Conservation (phyloP, 1,140 invertebrate genomes). For the Philopotamus ludificatus region DNA sequence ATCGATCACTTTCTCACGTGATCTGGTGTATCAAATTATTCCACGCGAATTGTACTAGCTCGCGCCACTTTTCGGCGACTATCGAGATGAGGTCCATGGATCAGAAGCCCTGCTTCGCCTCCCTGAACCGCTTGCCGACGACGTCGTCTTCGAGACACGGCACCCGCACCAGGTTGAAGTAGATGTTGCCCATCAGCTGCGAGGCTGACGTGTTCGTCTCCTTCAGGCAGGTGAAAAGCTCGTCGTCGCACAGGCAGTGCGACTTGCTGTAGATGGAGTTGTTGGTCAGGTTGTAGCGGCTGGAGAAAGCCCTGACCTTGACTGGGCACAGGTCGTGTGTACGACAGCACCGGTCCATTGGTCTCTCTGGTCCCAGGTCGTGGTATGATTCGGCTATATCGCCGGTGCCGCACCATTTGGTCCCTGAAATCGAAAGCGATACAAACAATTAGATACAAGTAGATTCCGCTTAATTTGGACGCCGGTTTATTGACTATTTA, state of each 20-base stretch:
- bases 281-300: conserved; percentile 79
- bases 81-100: conserved; percentile 23
- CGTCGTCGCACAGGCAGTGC: conserved; percentile 82
- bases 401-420: conserved; percentile 86
- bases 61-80: conserved; percentile 21
- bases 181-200: conserved; percentile 81
- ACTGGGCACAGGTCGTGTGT: conserved; percentile 77
- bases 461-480: too few species aligned
- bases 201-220: conserved; percentile 64
- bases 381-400: conserved; percentile 81
- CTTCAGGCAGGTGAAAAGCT: conserved; percentile 80
- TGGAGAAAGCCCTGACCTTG: conserved; percentile 70
- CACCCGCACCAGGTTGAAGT: conserved; percentile 81
- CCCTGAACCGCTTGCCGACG: conserved; percentile 49
- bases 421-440: conserved; percentile 63
- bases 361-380: conserved; percentile 70
- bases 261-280: conserved; percentile 84
- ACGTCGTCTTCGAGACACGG: conserved; percentile 69
- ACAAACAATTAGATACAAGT: too few species aligned
- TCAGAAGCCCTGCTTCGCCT: conserved; percentile 54
- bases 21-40: conserved; percentile 27
- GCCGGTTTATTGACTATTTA: too few species aligned
- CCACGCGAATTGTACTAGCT: conserved; percentile 31
- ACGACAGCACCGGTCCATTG: conserved; percentile 80
- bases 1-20: conserved; percentile 20